phyloP scores from a whole-genome alignment of 1,140 invertebrate species.

The Temnothorax longispinosus region DNA sequence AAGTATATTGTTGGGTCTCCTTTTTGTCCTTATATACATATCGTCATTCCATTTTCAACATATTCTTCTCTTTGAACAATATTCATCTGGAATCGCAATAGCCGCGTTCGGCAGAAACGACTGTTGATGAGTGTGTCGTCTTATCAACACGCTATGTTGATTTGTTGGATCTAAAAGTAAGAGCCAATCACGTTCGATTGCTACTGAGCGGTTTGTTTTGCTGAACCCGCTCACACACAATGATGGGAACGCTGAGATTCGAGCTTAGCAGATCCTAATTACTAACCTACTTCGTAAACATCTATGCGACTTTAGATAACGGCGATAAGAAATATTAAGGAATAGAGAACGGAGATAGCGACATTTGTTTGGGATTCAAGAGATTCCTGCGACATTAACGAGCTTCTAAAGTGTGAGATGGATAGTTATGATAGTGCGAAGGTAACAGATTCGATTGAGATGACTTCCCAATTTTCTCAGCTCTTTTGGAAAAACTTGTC shows the following conservation, averaged over 20 bases:
- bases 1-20: neutral
- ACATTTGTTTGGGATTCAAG: neutral
- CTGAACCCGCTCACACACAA: neutral
- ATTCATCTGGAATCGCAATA: neutral
- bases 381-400: neutral
- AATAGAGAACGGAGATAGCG: neutral
- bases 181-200: no score
- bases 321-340: constrained; percentile 37
- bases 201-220: no score
- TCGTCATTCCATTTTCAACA: neutral
- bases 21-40: neutral
- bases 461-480: neutral
- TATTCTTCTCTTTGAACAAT: neutral
- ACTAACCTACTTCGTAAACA: neutral
- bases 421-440: neutral
- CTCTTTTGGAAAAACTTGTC: constrained; percentile 58
- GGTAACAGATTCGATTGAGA: neutral
- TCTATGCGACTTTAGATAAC: constrained; percentile 47
- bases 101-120: no score
- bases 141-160: no score
- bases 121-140: no score
- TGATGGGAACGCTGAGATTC: neutral
- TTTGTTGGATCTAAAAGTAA: no score
- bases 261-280: neutral
- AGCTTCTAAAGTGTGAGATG: neutral